Evolutionary conservation across 2,888 invertebrate species (phyloP).

Genomic region (Epinotia brunnichana): DNA sequence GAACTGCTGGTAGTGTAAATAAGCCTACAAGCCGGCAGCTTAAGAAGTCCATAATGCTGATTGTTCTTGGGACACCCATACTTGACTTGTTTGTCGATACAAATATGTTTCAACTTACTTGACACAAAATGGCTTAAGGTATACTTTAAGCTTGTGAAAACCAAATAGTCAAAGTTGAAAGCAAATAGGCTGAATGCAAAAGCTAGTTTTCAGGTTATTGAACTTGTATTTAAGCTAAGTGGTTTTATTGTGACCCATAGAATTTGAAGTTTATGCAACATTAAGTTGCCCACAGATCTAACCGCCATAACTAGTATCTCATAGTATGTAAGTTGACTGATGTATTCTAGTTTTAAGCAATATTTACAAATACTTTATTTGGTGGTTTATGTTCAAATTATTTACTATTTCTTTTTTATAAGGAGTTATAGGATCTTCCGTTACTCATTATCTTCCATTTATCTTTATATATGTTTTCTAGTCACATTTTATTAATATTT

Average conservation of each 20-base stretch:
- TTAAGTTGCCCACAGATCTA: slow-evolving; percentile 23
- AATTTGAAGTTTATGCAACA: not conserved
- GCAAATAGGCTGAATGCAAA: not conserved
- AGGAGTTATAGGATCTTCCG: slow-evolving; percentile 46
- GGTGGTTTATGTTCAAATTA: not conserved
- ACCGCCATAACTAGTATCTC: slow-evolving; percentile 22
- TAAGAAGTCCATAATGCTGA: no score
- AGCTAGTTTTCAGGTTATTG: no score
- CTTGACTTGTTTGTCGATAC: no score
- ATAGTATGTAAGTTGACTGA: slow-evolving; percentile 46
- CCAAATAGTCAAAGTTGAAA: not conserved
- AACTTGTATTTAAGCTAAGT: not conserved
- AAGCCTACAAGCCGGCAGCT: not conserved
- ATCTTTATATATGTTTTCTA: slow-evolving; percentile 51
- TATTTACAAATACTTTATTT: slow-evolving; percentile 13
- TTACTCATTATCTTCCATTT: slow-evolving; percentile 57
- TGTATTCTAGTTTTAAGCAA: slow-evolving; percentile 36
- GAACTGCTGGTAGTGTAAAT: not conserved
- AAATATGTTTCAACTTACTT: no score
- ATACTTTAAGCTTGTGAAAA: not conserved
- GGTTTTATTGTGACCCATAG: slow-evolving; percentile 2
- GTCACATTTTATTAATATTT: slow-evolving; percentile 45
- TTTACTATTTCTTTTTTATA: not conserved
- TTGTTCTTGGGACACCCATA: no score
- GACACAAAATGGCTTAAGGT: not conserved